Evolutionary conservation across 1,140 invertebrate genomes (phyloP), one percentile per base, ranked within the genome.

Genomic region (Proctacanthus coquilletti): DNA sequence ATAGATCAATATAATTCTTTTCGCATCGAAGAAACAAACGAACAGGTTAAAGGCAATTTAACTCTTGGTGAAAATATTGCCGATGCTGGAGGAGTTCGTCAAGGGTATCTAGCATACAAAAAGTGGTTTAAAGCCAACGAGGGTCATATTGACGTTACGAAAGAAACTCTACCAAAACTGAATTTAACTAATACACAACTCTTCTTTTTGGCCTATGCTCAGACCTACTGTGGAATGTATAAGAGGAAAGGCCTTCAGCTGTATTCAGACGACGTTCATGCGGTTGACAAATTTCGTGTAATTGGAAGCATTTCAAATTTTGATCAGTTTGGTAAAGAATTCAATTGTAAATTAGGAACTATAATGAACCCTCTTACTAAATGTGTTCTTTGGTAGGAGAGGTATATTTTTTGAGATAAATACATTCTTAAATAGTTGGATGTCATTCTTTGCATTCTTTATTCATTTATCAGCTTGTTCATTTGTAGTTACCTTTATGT

Each of bases 1-100:
- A 68, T 94, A n/a, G 66, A 87, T 20, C 87, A 95, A 46, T 97
- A 95, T 48, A n/a, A n/a, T n/a, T n/a, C n/a, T n/a, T n/a, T n/a
- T n/a, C n/a, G n/a, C n/a, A n/a, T n/a, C n/a, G n/a, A n/a, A n/a
- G n/a, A n/a, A n/a, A n/a, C n/a, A n/a, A 58, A 51, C 13, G 56
- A 58, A 15, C 54, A 47, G 17, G 46, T 57, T 0, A 77, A 89
- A 52, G 86, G 86, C 4, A 71, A 72, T 33, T 61, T 71, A 21
- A 88, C 84, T 2, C 66, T 88, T 31, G 82, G 71, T 4, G 87
- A 93, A 59, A 93, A 93, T 56, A 82, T 93, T 37, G 88, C 88
- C 0, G 88, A 93, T 53, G 92, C 93, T 55, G 86, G 84, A 3
- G 75, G 87, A 6, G 48, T 92, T 1, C 73, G 78, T 42, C 77